phyloP scores from a whole-genome alignment of 92 coral and sea anemone species.

The Meandrina meandrites region DNA sequence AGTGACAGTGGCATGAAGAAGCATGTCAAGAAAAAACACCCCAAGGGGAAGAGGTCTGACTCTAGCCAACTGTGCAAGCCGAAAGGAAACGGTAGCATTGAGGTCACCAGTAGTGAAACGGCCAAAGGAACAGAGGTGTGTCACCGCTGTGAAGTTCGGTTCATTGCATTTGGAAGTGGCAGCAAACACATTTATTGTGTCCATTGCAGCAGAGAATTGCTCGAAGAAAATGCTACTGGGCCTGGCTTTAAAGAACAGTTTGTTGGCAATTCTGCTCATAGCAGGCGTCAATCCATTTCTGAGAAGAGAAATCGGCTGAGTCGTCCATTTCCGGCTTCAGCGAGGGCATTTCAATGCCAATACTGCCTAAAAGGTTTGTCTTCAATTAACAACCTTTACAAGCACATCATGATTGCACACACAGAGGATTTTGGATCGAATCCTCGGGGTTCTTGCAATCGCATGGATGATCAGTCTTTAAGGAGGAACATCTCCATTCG shows the following conservation, averaged over 20 bases:
- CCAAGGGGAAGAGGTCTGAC: background rate
- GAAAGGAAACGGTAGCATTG: too few relatives aligned
- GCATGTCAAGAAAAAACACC: slow-evolving; percentile 30
- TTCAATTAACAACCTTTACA: slow-evolving; percentile 19
- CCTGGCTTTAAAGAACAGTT: background rate
- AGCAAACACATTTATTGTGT: background rate
- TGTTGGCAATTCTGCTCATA: background rate
- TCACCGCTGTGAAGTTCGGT: background rate
- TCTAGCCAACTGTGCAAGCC: background rate
- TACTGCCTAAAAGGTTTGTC: slow-evolving; percentile 30
- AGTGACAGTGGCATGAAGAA: slow-evolving; percentile 6
- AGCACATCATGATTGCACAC: slow-evolving; percentile 29
- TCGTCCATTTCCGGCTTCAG: background rate
- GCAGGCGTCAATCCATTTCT: background rate
- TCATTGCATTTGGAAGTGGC: background rate
- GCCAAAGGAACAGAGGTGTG: background rate
- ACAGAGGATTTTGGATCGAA: background rate
- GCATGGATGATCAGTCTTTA: background rate
- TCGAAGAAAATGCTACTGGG: background rate
- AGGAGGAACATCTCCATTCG: background rate
- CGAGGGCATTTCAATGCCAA: slow-evolving; percentile 15
- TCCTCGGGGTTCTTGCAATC: background rate
- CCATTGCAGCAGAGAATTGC: background rate
- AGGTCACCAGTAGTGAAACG: background rate
- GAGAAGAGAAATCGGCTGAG: background rate